Conservation (phyloP, 2,113 vertebrate species). For the Chlamydotis undulata region DNA sequence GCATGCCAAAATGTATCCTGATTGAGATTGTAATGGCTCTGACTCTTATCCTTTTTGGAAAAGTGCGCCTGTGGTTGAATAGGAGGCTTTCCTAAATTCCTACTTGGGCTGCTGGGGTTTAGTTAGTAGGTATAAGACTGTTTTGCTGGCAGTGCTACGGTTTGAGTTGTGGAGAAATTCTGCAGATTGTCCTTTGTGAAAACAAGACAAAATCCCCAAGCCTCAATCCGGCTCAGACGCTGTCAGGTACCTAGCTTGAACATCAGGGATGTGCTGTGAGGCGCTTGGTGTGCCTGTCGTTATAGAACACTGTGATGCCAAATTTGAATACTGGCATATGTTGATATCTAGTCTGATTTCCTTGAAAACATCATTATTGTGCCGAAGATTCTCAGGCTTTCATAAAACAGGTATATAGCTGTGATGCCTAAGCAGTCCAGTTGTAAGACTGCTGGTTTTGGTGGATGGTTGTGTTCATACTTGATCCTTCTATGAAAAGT, state of each 20-base stretch:
- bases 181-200: accelerated
- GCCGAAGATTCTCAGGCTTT: neutral
- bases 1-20: neutral
- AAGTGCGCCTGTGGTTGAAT: neutral
- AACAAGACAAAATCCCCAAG: neutral
- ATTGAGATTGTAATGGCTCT: neutral
- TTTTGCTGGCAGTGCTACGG: neutral
- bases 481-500: neutral
- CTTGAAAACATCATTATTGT: neutral
- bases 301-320: neutral
- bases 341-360: neutral
- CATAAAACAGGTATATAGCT: accelerated
- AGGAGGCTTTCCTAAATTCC: neutral
- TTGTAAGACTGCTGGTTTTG: neutral
- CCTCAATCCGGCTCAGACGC: accelerated
- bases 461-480: neutral
- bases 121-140: neutral
- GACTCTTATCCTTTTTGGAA: neutral
- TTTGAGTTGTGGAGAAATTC: neutral
- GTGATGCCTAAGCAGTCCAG: neutral
- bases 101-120: neutral
- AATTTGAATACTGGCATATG: neutral
- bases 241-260: accelerated
- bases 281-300: neutral
- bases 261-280: neutral